Evolutionary conservation across 2,888 invertebrate species (phyloP).

Genomic region (Platerodrilus igneus): DNA sequence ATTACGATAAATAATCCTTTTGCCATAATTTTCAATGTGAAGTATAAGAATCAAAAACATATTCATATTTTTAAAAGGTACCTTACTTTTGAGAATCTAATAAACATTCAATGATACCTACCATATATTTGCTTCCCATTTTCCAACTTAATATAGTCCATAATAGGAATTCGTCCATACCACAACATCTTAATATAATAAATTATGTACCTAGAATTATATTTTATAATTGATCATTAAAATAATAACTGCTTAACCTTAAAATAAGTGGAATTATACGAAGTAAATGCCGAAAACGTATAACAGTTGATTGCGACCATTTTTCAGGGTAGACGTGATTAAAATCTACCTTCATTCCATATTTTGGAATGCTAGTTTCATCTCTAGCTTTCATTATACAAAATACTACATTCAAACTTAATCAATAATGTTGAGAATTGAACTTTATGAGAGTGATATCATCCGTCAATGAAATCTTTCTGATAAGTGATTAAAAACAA

Average conservation of each 20-base stretch:
- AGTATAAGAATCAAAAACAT: too few relatives aligned
- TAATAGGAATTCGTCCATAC: conserved; percentile 64
- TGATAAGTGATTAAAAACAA: too few relatives aligned
- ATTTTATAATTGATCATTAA: conserved; percentile 4
- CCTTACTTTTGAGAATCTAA: too few relatives aligned
- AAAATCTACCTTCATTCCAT: conserved; percentile 69
- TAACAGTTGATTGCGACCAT: conserved; percentile 66
- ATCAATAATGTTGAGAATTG: too few relatives aligned
- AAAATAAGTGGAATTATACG: conserved; percentile 61
- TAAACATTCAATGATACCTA: too few relatives aligned
- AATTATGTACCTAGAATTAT: conserved; percentile 61
- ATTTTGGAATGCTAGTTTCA: conserved; percentile 52
- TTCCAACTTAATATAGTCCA: conserved; percentile 71
- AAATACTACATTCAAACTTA: too few relatives aligned
- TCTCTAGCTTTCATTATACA: too few relatives aligned
- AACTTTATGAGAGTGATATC: too few relatives aligned
- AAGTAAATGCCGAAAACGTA: conserved; percentile 66
- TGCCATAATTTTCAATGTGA: too few relatives aligned
- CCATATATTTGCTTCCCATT: conserved; percentile 82
- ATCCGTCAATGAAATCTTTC: too few relatives aligned
- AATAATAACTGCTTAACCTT: conserved; percentile 2
- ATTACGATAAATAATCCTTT: too few relatives aligned
- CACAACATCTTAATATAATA: conserved; percentile 63
- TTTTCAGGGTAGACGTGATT: conserved; percentile 72
- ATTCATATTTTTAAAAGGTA: too few relatives aligned